These are phyloP conservation scores for Dryomyza anilis DNA, from an alignment of 2,888 invertebrate species.

Conservation along the genomic window DNA sequence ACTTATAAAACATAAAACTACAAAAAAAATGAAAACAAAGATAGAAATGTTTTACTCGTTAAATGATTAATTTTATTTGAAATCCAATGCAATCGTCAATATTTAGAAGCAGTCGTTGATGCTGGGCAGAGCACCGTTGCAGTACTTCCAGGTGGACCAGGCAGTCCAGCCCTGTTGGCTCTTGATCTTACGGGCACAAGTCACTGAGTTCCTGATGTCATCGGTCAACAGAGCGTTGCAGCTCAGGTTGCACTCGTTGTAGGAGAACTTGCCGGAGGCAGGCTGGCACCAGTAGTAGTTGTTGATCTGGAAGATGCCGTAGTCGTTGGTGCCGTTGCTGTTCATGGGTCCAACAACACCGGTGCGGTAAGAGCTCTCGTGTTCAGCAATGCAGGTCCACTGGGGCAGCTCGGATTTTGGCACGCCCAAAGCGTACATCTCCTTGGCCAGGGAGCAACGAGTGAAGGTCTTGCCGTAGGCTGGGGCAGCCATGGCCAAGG, in stretches of 20 bases:
- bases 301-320: slow-evolving; percentile 52
- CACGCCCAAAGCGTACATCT: slow-evolving; percentile 46
- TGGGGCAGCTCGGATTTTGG: slow-evolving; percentile 42
- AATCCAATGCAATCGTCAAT: neutral
- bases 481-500: slow-evolving; percentile 23
- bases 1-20: no score
- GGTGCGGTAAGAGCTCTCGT: slow-evolving; percentile 56
- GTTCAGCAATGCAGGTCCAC: slow-evolving; percentile 52
- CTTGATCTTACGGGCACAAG: slow-evolving; percentile 47
- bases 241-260: slow-evolving; percentile 45
- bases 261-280: slow-evolving; percentile 38
- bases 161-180: slow-evolving; percentile 51
- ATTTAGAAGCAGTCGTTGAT: slow-evolving; percentile 48
- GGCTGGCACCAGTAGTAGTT: slow-evolving; percentile 49
- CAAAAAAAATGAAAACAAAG: no score
- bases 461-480: slow-evolving; percentile 37
- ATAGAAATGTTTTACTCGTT: no score
- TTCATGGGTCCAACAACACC: slow-evolving; percentile 60
- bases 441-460: slow-evolving; percentile 47
- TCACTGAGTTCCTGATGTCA: slow-evolving; percentile 45
- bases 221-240: slow-evolving; percentile 49
- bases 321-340: slow-evolving; percentile 57
- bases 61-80: no score
- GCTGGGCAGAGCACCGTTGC: slow-evolving; percentile 44
- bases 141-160: slow-evolving; percentile 51